Base-by-base conservation (phyloP, 2,888 invertebrate species). In the Petrolisthes manimaculis region DNA sequence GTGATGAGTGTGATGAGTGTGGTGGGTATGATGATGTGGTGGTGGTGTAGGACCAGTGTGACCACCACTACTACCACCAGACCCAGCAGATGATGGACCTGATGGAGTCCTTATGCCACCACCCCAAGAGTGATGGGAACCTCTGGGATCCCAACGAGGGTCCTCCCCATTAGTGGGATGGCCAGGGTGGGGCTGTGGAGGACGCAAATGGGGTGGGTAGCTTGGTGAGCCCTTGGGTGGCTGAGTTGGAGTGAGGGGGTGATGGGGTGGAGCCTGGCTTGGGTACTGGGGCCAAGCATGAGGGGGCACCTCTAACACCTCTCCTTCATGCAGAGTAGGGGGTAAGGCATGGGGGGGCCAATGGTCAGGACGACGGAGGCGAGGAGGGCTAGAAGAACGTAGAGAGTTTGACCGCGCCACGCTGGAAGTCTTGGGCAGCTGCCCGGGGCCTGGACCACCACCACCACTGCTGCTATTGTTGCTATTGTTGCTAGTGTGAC, bases 371-470 rank as follows among this genome's bases (percentile, higher is more conserved):
- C 92, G 92, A 89, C 96, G 94, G 91, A 96, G 95, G 92, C 96
- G 94, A 4, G 97, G 97, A 84, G 98, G 98, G 93, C 97, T 98
- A 83, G 97, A 96, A 91, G 98, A 97, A 89, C 99, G 94, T 89
- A 99, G 94, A 5, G 98, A 98, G 93, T 99, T 99, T 9, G 98
- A 98, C 91, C 99, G 95, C 0, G 98, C 98, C 85, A 99, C 98
- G 93, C 97, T 96, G 77, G 97, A 97, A 74, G 96, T 97, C 94
- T 97, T 89, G 21, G 91, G 91, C 24, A 91, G 89, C 69, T 81
- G 83, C 5, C 88, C 86, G 67, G 83, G 71, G 12, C 83, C 79
- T n/a, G 55, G 55, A 6, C 83, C 71, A 37, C 61, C 78, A 21
- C 21, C 82, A 54, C 69, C 78, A 51, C 56, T 82, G 14, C 69